phyloP scores from a whole-genome alignment of 2,888 invertebrate genomes.

The Oxytorus armatus region DNA sequence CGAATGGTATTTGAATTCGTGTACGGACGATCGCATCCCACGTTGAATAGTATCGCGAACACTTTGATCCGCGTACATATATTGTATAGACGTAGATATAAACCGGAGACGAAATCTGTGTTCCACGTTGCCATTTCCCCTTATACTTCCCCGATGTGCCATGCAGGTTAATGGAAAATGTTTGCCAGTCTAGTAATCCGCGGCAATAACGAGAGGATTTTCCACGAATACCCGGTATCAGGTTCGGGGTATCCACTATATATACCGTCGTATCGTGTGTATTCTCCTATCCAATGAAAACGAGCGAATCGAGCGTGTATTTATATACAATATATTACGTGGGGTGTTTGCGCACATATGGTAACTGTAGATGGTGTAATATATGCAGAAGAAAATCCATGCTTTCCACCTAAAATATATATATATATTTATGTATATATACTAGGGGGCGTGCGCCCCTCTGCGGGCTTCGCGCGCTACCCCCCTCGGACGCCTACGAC shows the following conservation, averaged over 20 bases:
- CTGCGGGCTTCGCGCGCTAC: too few species aligned
- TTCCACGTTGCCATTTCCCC: conserved; percentile 23
- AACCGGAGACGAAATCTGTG: conserved; percentile 36
- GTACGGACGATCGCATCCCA: conserved; percentile 46
- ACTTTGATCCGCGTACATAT: conserved; percentile 49
- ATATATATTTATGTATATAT: too few species aligned
- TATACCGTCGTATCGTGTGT: conserved; percentile 15
- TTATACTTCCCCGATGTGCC: conserved; percentile 35
- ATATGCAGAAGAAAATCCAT: neutral
- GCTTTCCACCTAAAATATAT: neutral
- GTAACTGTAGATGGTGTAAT: neutral
- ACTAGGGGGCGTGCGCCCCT: too few species aligned
- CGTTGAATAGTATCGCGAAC: conserved; percentile 53
- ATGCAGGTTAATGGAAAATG: conserved; percentile 64
- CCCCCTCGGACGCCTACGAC: too few species aligned
- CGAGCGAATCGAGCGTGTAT: conserved; percentile 1
- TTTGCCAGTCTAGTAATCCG: conserved; percentile 65
- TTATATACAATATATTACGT: neutral
- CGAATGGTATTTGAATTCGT: conserved; percentile 45
- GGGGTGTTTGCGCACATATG: neutral
- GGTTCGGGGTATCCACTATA: conserved; percentile 9
- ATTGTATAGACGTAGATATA: neutral
- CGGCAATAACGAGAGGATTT: conserved; percentile 67
- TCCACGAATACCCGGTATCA: conserved; percentile 43
- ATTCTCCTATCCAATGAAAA: conserved; percentile 43